Conservation (phyloP, 2,797 vertebrate species). For the Amblyopsis hoosieri region DNA sequence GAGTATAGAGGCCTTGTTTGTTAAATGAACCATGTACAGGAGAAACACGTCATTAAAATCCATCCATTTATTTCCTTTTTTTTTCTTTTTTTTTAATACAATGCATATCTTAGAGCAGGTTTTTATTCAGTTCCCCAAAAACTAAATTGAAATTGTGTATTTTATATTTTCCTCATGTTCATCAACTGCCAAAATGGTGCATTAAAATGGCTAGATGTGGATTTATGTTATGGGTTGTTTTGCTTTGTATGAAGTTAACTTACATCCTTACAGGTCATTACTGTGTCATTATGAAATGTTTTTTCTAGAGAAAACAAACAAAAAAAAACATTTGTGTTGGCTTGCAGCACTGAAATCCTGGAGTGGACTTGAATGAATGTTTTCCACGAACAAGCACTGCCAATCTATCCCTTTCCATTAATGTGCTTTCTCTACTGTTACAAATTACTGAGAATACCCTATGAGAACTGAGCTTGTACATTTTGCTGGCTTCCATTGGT, state of each 20-base stretch:
- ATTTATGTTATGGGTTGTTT: slow-evolving; percentile 54
- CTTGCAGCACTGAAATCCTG: slow-evolving; percentile 37
- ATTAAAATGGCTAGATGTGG: slow-evolving; percentile 75
- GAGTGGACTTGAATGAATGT: slow-evolving; percentile 48
- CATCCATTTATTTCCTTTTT: slow-evolving; percentile 7
- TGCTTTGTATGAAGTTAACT: slow-evolving; percentile 52
- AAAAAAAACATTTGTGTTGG: slow-evolving; percentile 11
- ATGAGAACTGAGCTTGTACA: too few species aligned
- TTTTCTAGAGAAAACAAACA: slow-evolving; percentile 5
- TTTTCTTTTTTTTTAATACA: not conserved
- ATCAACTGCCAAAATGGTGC: slow-evolving; percentile 66
- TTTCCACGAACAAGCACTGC: slow-evolving; percentile 51
- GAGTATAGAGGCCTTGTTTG: slow-evolving; percentile 19
- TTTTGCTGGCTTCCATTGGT: too few species aligned
- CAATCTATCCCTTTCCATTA: slow-evolving; percentile 46
- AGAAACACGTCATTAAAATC: slow-evolving; percentile 29
- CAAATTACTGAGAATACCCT: too few species aligned
- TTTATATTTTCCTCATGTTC: slow-evolving; percentile 63
- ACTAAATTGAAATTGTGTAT: slow-evolving; percentile 26
- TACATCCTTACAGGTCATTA: slow-evolving; percentile 11
- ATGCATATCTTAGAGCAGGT: slow-evolving; percentile 48
- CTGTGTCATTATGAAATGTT: too few species aligned
- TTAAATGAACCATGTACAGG: slow-evolving; percentile 26
- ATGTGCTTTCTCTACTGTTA: slow-evolving; percentile 30
- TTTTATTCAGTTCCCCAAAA: slow-evolving; percentile 46